These are phyloP conservation scores for Yoshiicerus persimilis DNA, from an alignment of 1,140 invertebrate species.

Conservation along the genomic window DNA sequence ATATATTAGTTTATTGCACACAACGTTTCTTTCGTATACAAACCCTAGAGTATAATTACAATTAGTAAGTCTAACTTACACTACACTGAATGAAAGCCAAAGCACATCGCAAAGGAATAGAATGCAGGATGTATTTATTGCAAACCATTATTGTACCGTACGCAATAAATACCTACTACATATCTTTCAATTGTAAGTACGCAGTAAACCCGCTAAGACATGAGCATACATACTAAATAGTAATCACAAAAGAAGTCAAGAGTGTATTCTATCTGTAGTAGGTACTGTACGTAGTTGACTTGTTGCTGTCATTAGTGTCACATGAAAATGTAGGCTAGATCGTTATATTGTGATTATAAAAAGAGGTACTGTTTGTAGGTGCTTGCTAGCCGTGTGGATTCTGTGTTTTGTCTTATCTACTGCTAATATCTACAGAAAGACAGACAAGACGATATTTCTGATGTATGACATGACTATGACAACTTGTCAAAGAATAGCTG, in stretches of 20 bases:
- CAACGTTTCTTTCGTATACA: background rate
- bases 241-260: background rate
- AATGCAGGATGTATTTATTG: background rate
- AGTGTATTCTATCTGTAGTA: background rate
- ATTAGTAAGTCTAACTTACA: background rate
- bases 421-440: background rate
- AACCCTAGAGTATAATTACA: background rate
- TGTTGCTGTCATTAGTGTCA: background rate
- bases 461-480: background rate
- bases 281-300: background rate
- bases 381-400: too few relatives aligned
- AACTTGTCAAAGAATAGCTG: slow-evolving; percentile 6
- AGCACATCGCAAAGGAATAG: background rate
- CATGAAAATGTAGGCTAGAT: slow-evolving; percentile 20
- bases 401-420: background rate
- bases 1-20: background rate
- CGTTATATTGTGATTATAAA: background rate
- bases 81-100: background rate
- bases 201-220: background rate
- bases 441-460: background rate
- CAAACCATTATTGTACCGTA: background rate
- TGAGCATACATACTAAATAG: background rate
- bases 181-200: background rate
- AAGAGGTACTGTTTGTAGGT: background rate
- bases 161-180: background rate